phyloP scores from a whole-genome alignment of 2,113 vertebrate genomes.

The Glaucidium brasilianum region DNA sequence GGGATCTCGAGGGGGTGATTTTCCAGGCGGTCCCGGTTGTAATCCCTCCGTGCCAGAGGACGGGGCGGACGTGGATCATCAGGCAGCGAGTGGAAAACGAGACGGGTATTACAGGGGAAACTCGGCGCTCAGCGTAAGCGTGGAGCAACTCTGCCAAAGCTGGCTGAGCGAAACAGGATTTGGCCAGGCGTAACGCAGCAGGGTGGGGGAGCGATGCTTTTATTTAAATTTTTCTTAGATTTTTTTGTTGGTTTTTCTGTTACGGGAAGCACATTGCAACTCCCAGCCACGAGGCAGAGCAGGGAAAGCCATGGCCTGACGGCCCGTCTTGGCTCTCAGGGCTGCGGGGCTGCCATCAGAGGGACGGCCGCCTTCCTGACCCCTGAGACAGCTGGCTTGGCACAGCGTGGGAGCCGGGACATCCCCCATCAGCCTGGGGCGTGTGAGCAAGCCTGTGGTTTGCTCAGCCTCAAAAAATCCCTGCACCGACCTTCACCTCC shows the following conservation, averaged over 20 bases:
- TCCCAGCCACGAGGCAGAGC: background rate
- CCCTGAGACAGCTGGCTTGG: background rate
- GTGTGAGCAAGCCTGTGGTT: background rate
- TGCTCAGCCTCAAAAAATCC: background rate
- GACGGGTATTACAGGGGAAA: background rate
- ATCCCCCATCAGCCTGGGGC: background rate
- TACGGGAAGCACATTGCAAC: background rate
- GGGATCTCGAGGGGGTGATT: background rate
- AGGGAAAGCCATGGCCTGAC: background rate
- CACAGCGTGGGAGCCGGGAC: background rate
- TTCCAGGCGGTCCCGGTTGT: background rate
- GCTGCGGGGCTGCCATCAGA: background rate
- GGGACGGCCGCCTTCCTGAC: background rate
- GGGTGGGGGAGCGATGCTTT: background rate
- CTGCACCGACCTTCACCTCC: background rate
- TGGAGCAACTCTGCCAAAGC: background rate
- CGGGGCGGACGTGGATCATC: background rate
- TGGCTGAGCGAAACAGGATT: background rate
- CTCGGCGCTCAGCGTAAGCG: background rate
- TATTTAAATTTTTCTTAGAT: background rate
- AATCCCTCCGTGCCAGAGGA: background rate
- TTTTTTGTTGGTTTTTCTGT: too few species aligned
- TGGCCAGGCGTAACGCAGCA: background rate
- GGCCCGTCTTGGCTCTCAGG: background rate
- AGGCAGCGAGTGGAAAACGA: background rate